Evolutionary conservation across 1,140 invertebrate genomes (phyloP), one percentile per base, ranked within the genome.

Genomic region (Drosophila nigromelanica): DNA sequence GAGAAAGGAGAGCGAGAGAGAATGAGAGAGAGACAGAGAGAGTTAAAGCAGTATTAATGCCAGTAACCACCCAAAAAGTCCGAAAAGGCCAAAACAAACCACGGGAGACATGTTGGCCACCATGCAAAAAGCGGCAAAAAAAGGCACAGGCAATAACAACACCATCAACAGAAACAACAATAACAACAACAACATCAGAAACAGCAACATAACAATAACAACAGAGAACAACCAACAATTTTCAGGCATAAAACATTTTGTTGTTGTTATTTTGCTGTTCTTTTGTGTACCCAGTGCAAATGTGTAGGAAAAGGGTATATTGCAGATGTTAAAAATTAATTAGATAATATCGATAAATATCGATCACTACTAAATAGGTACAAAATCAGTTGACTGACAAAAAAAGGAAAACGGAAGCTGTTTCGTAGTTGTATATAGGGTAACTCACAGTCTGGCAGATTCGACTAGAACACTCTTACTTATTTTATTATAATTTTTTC

Each of bases 181-280:
- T 68, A 60, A 76, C 42, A 66, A 52, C 55, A 63, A 48, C 63
- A 69, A 67, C 63, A 75, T 18, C 18, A 18, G 18, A 18, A 18
- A 63, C 45, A 72, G 66, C 54, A 61, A 71, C 21, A 24, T 37
- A 58, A 35, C 37, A 72, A 73, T 27, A 61, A 63, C 59, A 70
- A 21, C 48, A 50, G 61, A 54, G 40, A 55, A 68, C 67, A 81
- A 78, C 79, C 82, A 87, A 87, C 83, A 86, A 86, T 86, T 86
- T 86, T 73, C 64, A 76, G 80, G 78, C 83, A 89, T 87, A 89
- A 89, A 89, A 89, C 80, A 89, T 89, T 83, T 85, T 86, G 67
- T 62, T 62, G 67, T 69, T 61, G n/a, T 56, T 66, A 14, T 27
- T 47, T 27, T 37, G 45, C 45, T 47, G 18, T 47, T 47, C n/a